phyloP scores from a whole-genome alignment of 2,888 invertebrate genomes.

The Mythimna ferrago region DNA sequence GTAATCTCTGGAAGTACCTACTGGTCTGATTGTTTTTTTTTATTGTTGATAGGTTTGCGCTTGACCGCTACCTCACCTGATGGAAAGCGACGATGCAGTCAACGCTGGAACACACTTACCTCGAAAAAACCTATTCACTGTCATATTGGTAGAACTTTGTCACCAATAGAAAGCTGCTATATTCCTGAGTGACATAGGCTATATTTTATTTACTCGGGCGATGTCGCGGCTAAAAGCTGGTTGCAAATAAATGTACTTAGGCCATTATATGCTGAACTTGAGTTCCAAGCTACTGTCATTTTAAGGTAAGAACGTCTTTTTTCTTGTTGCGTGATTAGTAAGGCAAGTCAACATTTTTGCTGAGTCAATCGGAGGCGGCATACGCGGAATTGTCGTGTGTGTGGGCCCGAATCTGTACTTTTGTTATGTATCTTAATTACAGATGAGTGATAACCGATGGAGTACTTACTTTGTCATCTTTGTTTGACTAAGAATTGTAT shows the following conservation, averaged over 20 bases:
- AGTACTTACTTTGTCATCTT: conserved; percentile 2
- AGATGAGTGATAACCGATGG: not conserved
- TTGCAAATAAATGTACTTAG: not conserved
- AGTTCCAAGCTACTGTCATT: not conserved
- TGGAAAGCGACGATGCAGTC: too few species aligned
- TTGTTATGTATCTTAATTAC: conserved; percentile 12
- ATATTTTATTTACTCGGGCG: too few species aligned
- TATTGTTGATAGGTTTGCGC: too few species aligned
- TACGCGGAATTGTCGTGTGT: conserved; percentile 26
- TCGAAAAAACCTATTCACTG: too few species aligned
- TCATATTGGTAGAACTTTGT: too few species aligned
- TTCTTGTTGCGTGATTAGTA: conserved; percentile 15
- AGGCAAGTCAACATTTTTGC: conserved; percentile 42
- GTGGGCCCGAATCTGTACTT: conserved; percentile 28
- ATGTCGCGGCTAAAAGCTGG: too few species aligned
- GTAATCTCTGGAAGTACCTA: too few species aligned
- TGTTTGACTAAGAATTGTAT: not conserved
- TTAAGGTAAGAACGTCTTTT: conserved; percentile 29
- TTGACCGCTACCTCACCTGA: too few species aligned
- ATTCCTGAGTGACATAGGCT: too few species aligned
- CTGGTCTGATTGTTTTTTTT: too few species aligned
- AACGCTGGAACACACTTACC: too few species aligned
- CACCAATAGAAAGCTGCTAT: too few species aligned
- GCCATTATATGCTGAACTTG: not conserved
- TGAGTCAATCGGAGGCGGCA: conserved; percentile 39